phyloP scores from a whole-genome alignment of 2,113 vertebrate species.

The Origma solitaria region DNA sequence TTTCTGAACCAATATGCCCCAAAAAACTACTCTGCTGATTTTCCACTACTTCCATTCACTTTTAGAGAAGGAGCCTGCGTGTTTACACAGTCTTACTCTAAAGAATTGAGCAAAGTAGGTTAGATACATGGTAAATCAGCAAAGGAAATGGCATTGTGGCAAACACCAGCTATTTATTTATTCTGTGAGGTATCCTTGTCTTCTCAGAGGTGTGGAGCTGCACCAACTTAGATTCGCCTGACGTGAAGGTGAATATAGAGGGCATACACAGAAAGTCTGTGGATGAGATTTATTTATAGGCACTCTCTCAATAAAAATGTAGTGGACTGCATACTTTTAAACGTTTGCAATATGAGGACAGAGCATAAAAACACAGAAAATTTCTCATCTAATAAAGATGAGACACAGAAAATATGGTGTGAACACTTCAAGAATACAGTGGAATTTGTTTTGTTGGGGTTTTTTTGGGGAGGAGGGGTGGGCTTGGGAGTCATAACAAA shows the following conservation, averaged over 20 bases:
- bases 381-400: neutral
- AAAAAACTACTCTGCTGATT: neutral
- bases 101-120: neutral
- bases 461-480: neutral
- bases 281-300: neutral
- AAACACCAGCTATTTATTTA: neutral
- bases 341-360: neutral
- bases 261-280: neutral
- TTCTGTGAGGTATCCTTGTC: neutral
- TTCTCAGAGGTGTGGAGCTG: neutral
- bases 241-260: neutral
- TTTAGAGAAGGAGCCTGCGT: neutral
- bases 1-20: neutral
- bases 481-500: neutral
- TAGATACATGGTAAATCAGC: neutral
- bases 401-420: neutral
- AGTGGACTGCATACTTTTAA: neutral
- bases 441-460: fast-evolving
- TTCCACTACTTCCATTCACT: neutral
- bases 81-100: neutral
- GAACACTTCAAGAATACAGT: neutral
- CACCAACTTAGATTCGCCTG: neutral
- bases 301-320: neutral
- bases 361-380: neutral
- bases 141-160: neutral